phyloP scores from a whole-genome alignment of 2,113 vertebrate genomes.

The Genyomyrus donnyi region DNA sequence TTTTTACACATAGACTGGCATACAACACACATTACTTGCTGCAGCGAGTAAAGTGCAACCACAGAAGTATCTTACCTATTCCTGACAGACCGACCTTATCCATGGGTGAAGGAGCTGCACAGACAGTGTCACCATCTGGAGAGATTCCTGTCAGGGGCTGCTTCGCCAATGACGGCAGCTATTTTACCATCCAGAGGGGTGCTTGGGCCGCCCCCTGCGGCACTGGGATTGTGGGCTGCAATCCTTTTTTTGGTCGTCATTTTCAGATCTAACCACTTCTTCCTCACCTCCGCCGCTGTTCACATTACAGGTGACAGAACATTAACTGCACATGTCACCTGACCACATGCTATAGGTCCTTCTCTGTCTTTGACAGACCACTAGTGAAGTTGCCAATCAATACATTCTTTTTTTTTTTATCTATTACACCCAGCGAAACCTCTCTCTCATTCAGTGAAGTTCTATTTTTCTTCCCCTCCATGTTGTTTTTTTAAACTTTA shows the following conservation, averaged over 20 bases:
- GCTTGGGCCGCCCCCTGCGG: background rate
- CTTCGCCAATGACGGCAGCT: background rate
- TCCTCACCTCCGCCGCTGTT: background rate
- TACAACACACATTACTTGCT: background rate
- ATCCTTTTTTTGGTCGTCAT: background rate
- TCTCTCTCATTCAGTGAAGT: background rate
- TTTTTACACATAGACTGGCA: background rate
- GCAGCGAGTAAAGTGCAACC: background rate
- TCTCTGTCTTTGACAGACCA: background rate
- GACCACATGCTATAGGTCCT: background rate
- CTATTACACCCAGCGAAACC: background rate
- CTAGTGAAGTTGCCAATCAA: background rate
- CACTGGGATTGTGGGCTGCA: background rate
- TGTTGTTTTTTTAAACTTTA: background rate
- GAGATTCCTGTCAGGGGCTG: background rate
- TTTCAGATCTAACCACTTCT: background rate
- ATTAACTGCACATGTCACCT: background rate
- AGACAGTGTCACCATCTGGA: background rate
- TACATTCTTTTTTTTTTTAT: background rate
- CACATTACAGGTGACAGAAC: background rate
- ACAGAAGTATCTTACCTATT: background rate
- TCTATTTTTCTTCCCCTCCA: background rate
- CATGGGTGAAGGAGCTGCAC: background rate
- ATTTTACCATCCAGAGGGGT: background rate
- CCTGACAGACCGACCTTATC: background rate